Percentiles rank a stretch among this genome's conserved stretches.
Evolutionary conservation across 2,113 vertebrate genomes (phyloP).

Genomic region (Riparia riparia): DNA sequence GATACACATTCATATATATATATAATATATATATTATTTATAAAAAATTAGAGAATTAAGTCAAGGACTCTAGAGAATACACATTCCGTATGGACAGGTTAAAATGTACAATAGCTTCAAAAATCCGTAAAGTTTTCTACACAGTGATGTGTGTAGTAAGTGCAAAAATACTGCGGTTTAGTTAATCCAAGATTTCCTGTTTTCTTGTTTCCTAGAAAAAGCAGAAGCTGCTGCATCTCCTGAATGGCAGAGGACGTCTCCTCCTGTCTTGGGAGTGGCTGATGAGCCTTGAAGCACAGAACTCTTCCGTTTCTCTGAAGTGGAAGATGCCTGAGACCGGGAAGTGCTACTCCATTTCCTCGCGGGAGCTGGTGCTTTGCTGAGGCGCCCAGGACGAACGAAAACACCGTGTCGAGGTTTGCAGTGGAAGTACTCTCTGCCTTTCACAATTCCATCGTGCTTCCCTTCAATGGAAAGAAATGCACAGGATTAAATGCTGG

Average conservation of each 20-base stretch:
- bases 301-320: constrained; percentile 60
- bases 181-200: constrained; percentile 77
- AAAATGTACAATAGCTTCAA: constrained; percentile 78
- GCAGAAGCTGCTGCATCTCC: constrained; percentile 69
- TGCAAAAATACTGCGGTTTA: constrained; percentile 78
- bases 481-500: neutral
- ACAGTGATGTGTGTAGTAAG: constrained; percentile 74
- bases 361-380: constrained; percentile 75
- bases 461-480: constrained; percentile 80
- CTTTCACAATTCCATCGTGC: constrained; percentile 85
- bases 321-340: constrained; percentile 70
- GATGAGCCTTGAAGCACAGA: constrained; percentile 20
- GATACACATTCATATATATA: constrained; percentile 77
- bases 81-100: constrained; percentile 73
- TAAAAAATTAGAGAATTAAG: constrained; percentile 79
- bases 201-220: constrained; percentile 77
- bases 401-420: constrained; percentile 83
- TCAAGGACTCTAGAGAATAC: constrained; percentile 74
- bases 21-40: constrained; percentile 81
- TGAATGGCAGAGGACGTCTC: constrained; percentile 47
- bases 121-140: constrained; percentile 69
- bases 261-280: constrained; percentile 20
- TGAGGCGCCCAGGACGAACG: constrained; percentile 82
- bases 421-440: constrained; percentile 83
- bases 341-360: constrained; percentile 68